Base-by-base conservation (phyloP, 2,888 invertebrate species). In the Cephonodes hylas region DNA sequence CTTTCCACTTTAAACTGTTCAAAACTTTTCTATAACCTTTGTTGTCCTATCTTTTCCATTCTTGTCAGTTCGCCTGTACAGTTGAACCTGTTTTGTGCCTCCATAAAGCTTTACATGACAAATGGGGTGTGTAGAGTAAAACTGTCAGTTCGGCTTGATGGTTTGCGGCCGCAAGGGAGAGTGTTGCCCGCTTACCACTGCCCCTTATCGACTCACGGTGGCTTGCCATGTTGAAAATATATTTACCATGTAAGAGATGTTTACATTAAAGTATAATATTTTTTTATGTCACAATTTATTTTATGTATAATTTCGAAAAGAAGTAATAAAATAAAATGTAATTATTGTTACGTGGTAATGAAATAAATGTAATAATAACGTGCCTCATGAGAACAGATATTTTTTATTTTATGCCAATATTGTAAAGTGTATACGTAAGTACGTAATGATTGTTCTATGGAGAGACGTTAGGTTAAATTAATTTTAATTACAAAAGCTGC, bases 391-490 rank as follows among this genome's bases (percentile, higher is more conserved):
- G 70, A 76, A 77, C 73, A 79, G 73, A 81, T 77, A 78, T 77
- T 72, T 78, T 74, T 78, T 75, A 76, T 79, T 75, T 76, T 80
- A 84, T 81, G 82, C 79, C 81, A 79, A 83, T 84, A 79, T 75
- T 75, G 70, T 74, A 73, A 69, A 71, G 72, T 62, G 62, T 75
- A 76, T 73, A 48, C 48, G 23, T 48, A 48, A 34, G 46, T 53
- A 60, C 48, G 53, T 60, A 48, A 60, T 38, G 38, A 48, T 27
- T 60, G 25, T 60, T 27, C 27, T 27, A 18, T 48, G 38, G 60
- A 34, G 42, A 58, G 38, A 67, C 57, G 65, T 71, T 65, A 68
- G 67, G 59, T 57, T 69, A 72, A 71, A 72, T 73, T 76, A 66
- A 70, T 70, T 63, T 71, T 70, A 68, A 66, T 73, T 62, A 59